phyloP scores from a whole-genome alignment of 2,888 invertebrate species.

The Hirtodrosophila cameraria region DNA sequence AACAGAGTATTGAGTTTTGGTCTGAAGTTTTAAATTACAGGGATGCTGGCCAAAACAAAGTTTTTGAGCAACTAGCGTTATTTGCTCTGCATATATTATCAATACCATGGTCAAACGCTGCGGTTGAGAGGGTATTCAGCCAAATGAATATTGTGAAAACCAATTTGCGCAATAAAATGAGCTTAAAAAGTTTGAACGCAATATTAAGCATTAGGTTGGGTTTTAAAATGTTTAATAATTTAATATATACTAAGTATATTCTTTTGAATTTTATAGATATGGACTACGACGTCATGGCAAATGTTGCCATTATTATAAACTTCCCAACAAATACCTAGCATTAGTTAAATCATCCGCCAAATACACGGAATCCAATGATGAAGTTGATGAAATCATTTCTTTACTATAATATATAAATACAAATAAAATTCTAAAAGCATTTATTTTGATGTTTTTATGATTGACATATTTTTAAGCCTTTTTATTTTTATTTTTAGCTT shows the following conservation, averaged over 20 bases:
- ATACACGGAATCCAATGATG: slow-evolving; percentile 2
- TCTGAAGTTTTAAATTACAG: too few relatives aligned
- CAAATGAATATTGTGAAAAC: slow-evolving; percentile 1
- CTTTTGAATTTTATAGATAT: slow-evolving; percentile 21
- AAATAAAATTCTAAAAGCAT: background rate
- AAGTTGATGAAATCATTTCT: slow-evolving; percentile 14
- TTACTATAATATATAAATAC: background rate
- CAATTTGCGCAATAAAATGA: slow-evolving; percentile 6
- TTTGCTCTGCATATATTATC: slow-evolving; percentile 1
- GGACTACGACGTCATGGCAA: slow-evolving; percentile 20
- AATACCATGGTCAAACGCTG: slow-evolving; percentile 2
- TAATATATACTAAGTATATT: slow-evolving; percentile 16
- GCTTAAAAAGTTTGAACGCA: background rate
- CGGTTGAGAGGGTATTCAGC: background rate
- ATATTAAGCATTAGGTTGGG: slow-evolving; percentile 13
- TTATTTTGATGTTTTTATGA: too few relatives aligned
- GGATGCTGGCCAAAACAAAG: too few relatives aligned
- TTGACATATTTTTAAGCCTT: too few relatives aligned
- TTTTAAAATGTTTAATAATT: slow-evolving; percentile 15
- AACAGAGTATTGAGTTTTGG: too few relatives aligned
- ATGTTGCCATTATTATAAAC: slow-evolving; percentile 9
- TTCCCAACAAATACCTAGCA: slow-evolving; percentile 3
- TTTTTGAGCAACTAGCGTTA: background rate
- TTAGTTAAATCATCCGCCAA: slow-evolving; percentile 1
- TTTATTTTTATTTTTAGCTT: background rate